A percentile compares a stretch with the other conserved stretches of the same genome.
phyloP scores from a whole-genome alignment of 2,797 vertebrate species.

The Trachops cirrhosus region DNA sequence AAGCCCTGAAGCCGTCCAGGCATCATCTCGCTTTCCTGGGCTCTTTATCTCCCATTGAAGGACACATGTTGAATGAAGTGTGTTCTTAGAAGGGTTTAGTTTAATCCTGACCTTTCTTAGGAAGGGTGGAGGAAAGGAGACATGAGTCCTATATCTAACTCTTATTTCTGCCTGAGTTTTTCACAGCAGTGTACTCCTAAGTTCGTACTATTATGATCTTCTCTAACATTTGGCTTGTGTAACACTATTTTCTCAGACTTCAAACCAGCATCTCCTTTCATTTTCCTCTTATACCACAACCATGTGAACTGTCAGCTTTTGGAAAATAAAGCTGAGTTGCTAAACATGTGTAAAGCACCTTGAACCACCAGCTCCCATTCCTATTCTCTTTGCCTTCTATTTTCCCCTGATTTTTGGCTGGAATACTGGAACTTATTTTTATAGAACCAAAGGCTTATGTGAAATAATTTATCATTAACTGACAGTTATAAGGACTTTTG shows the following conservation, averaged over 20 bases:
- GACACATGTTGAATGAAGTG: not conserved
- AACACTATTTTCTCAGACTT: not conserved
- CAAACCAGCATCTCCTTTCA: not conserved
- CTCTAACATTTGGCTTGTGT: not conserved
- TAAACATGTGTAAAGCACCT: not conserved
- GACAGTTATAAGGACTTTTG: not conserved
- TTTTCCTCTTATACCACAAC: not conserved
- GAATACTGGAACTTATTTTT: conserved; percentile 24
- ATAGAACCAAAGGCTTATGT: not conserved
- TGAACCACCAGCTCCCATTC: not conserved
- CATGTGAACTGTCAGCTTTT: conserved; percentile 7
- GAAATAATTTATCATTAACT: not conserved
- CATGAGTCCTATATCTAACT: not conserved
- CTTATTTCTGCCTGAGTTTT: not conserved
- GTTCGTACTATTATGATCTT: not conserved
- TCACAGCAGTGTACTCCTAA: not conserved
- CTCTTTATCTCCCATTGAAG: not conserved
- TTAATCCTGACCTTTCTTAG: not conserved
- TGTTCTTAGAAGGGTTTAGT: not conserved
- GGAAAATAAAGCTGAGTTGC: conserved; percentile 14
- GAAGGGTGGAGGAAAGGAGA: not conserved
- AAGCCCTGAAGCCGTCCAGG: not conserved
- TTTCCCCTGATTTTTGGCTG: not conserved
- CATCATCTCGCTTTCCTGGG: not conserved
- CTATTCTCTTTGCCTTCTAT: not conserved